These are phyloP conservation scores for Hydrolagus colliei DNA, from an alignment of 2,797 vertebrate genomes.

Conservation along the genomic window DNA sequence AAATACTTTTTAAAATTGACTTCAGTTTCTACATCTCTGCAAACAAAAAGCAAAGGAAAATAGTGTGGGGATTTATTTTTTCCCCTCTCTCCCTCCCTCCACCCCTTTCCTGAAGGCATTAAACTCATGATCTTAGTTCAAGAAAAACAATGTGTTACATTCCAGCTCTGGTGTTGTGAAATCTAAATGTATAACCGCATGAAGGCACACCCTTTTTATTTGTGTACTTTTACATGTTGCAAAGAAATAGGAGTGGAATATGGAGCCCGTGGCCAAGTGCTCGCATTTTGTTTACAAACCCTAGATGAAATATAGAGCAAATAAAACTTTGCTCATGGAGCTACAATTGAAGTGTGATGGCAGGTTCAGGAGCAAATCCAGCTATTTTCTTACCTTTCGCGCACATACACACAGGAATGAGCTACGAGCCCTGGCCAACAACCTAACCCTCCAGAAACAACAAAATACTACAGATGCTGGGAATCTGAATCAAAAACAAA, in stretches of 20 bases:
- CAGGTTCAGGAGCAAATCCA: not conserved
- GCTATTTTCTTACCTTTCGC: conserved; percentile 10
- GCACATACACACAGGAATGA: not conserved
- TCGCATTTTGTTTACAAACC: no score
- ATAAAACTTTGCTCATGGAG: no score
- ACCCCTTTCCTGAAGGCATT: no score
- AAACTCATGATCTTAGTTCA: not conserved
- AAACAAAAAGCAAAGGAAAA: no score
- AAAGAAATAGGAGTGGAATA: not conserved
- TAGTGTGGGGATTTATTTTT: no score
- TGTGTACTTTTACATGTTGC: conserved; percentile 6
- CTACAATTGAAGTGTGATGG: not conserved
- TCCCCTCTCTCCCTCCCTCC: no score
- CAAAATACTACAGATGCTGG: no score
- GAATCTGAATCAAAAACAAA: no score
- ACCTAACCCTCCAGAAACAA: no score
- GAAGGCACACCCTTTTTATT: conserved; percentile 14
- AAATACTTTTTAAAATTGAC: not conserved
- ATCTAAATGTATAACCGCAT: not conserved
- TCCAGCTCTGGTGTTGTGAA: not conserved
- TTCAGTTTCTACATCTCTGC: not conserved
- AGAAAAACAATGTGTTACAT: not conserved
- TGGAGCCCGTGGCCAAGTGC: no score
- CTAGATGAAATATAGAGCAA: no score
- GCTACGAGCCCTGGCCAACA: not conserved